Evolutionary conservation across 2,888 invertebrate species (phyloP).

Genomic region (Zaprionus bogoriensis): DNA sequence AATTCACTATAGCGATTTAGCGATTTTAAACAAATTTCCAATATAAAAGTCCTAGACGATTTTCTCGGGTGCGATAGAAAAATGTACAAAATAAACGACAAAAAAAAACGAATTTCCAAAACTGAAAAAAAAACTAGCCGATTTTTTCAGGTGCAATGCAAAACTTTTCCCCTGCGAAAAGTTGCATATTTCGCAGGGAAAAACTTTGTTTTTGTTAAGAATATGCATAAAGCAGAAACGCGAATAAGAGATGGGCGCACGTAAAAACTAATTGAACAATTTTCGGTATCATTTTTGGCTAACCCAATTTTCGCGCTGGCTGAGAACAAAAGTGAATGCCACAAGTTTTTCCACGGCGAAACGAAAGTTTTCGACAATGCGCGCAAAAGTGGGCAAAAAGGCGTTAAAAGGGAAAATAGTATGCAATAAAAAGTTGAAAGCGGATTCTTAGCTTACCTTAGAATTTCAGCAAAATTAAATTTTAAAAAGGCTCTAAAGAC

Average conservation of each 20-base stretch:
- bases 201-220: constrained; percentile 52
- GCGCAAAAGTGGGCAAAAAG: constrained; percentile 28
- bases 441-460: neutral
- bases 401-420: neutral
- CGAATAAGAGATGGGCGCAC: constrained; percentile 27
- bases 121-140: too few species aligned
- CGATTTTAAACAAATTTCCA: too few species aligned
- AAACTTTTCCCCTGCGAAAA: constrained; percentile 31
- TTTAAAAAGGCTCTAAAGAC: too few species aligned
- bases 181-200: too few species aligned
- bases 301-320: constrained; percentile 34
- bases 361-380: constrained; percentile 38
- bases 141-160: constrained; percentile 49
- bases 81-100: too few species aligned
- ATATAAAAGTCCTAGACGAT: too few species aligned
- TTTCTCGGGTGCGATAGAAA: too few species aligned
- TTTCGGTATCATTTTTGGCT: constrained; percentile 47
- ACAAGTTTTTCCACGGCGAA: constrained; percentile 41
- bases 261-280: constrained; percentile 58
- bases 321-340: constrained; percentile 55
- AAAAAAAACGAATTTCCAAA: too few species aligned
- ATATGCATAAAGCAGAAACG: constrained; percentile 43
- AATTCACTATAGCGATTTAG: too few species aligned
- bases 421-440: neutral
- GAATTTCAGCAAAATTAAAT: too few species aligned